Percentiles rank a stretch among this genome's conserved stretches.
Evolutionary conservation across 2,888 invertebrate species (phyloP).

Genomic region (Nemotelus pantherinus): DNA sequence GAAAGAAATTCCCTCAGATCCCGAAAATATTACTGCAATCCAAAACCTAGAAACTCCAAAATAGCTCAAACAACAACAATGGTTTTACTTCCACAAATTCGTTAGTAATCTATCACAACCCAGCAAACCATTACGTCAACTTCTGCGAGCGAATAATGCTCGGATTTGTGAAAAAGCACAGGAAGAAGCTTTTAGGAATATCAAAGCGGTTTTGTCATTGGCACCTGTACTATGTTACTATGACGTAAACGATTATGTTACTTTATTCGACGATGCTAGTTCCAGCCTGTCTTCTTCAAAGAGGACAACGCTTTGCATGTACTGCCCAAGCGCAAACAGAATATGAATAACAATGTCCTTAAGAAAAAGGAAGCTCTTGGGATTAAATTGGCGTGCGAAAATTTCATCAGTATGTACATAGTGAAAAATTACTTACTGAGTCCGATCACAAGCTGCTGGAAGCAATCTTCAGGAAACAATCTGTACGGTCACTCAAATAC

Average conservation of each 20-base stretch:
- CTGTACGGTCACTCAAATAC: too few species aligned
- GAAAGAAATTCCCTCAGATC: neutral
- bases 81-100: neutral
- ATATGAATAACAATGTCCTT: too few species aligned
- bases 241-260: slow-evolving; percentile 53
- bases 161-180: neutral
- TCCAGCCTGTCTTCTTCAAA: neutral
- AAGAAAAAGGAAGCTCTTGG: too few species aligned
- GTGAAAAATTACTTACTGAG: too few species aligned
- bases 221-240: slow-evolving; percentile 55
- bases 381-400: too few species aligned
- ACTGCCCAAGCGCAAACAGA: too few species aligned
- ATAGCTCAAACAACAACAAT: neutral
- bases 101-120: neutral
- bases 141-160: neutral
- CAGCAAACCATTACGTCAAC: neutral
- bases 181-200: neutral
- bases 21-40: neutral
- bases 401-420: too few species aligned
- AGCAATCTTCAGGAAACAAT: too few species aligned
- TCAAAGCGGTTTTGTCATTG: slow-evolving; percentile 46
- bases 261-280: slow-evolving; percentile 53
- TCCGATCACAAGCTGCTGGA: too few species aligned
- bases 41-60: neutral
- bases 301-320: too few species aligned